These are phyloP conservation scores for Acanthurus tractus DNA, from an alignment of 2,797 vertebrate species.

Conservation along the genomic window DNA sequence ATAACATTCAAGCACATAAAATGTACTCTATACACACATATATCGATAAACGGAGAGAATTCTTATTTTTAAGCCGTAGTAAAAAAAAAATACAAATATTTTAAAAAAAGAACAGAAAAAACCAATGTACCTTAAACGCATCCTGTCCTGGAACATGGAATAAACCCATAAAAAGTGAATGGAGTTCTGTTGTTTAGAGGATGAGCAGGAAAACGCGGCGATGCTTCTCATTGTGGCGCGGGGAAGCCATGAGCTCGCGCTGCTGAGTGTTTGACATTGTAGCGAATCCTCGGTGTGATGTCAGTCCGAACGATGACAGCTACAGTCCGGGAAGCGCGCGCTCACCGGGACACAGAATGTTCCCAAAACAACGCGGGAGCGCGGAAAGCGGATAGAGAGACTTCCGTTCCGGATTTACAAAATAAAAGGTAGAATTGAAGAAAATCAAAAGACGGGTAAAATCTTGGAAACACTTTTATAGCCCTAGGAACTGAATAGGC, in stretches of 20 bases:
- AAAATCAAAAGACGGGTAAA: too few relatives aligned
- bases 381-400: constrained; percentile 29
- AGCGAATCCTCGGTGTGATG: constrained; percentile 70
- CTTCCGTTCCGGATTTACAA: constrained; percentile 47
- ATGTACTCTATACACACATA: neutral
- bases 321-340: constrained; percentile 67
- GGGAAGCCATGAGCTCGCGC: constrained; percentile 71
- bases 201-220: constrained; percentile 50
- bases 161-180: constrained; percentile 18
- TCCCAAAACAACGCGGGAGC: constrained; percentile 67
- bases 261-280: constrained; percentile 78
- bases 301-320: constrained; percentile 66
- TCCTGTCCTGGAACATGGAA: constrained; percentile 33
- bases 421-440: constrained; percentile 38
- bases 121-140: constrained; percentile 68
- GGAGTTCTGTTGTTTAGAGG: constrained; percentile 35
- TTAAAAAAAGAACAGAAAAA: constrained; percentile 5
- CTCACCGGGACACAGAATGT: constrained; percentile 46
- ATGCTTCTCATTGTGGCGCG: constrained; percentile 59
- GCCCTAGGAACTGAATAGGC: too few relatives aligned
- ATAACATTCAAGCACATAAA: rapidly evolving
- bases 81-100: too few relatives aligned
- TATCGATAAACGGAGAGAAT: rapidly evolving
- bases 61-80: neutral
- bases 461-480: too few relatives aligned